These are phyloP conservation scores for Drosophila putrida DNA, from an alignment of 2,888 invertebrate genomes.

Conservation along the genomic window DNA sequence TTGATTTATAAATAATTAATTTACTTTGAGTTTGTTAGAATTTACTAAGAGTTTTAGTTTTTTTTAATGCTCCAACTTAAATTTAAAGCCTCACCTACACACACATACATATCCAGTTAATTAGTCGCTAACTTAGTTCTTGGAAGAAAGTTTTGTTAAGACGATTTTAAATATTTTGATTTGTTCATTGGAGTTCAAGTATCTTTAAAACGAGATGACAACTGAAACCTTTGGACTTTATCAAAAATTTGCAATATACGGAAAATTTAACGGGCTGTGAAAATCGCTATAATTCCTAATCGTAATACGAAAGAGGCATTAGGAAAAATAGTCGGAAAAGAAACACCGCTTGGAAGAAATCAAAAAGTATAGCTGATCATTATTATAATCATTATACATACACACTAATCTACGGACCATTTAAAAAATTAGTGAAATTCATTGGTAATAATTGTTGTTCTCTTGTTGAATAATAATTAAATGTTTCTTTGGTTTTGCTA, in stretches of 20 bases:
- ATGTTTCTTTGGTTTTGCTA: conserved; percentile 29
- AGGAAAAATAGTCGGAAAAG: conserved; percentile 12
- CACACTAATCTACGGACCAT: conserved; percentile 72
- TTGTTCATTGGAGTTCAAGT: conserved; percentile 53
- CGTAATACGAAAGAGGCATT: conserved; percentile 11
- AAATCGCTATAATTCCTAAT: conserved; percentile 17
- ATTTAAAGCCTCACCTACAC: conserved; percentile 68
- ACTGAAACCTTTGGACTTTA: conserved; percentile 69
- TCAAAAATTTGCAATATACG: conserved; percentile 42
- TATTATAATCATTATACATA: conserved; percentile 23
- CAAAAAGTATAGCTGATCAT: conserved; percentile 40
- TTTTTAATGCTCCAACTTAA: conserved; percentile 61
- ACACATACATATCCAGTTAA: conserved; percentile 72
- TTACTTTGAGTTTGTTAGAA: conserved; percentile 76
- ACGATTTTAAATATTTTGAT: conserved; percentile 66
- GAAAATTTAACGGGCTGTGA: conserved; percentile 26
- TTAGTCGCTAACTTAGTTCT: conserved; percentile 72
- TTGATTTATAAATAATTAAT: conserved; percentile 66
- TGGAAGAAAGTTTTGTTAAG: conserved; percentile 69
- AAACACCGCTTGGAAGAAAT: conserved; percentile 45
- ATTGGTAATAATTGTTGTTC: conserved; percentile 27
- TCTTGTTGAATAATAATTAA: conserved; percentile 29
- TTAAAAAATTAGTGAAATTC: conserved; percentile 65
- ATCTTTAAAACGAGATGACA: conserved; percentile 31
- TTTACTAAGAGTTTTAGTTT: conserved; percentile 70